These are phyloP conservation scores for Valencia hispanica DNA, from an alignment of 2,797 vertebrate species.

Conservation along the genomic window DNA sequence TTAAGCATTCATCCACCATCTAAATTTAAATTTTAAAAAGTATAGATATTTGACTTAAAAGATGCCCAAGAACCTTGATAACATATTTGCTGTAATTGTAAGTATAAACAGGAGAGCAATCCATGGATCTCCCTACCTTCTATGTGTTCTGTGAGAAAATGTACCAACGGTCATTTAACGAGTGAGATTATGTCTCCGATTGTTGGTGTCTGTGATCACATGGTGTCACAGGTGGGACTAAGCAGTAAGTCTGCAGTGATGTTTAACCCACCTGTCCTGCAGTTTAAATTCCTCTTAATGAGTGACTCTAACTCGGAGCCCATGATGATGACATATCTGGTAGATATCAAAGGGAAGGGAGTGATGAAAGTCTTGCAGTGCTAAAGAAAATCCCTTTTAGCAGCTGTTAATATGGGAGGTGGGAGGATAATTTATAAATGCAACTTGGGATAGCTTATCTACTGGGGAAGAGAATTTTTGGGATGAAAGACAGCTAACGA, in stretches of 20 bases:
- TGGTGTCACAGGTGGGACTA: not conserved
- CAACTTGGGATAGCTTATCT: conserved; percentile 27
- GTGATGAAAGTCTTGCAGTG: not conserved
- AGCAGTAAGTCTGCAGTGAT: not conserved
- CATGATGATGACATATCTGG: not conserved
- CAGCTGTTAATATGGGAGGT: conserved; percentile 15
- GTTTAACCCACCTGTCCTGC: conserved; percentile 1
- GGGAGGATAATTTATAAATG: conserved; percentile 20
- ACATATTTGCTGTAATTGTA: not conserved
- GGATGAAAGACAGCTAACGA: conserved; percentile 6
- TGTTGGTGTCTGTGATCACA: not conserved
- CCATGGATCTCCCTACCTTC: not conserved
- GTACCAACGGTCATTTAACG: not conserved
- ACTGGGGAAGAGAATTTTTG: conserved; percentile 31
- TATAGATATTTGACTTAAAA: not conserved
- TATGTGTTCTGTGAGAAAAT: not conserved
- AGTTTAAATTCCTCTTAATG: not conserved
- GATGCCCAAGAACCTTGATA: not conserved
- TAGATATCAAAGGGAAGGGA: not conserved
- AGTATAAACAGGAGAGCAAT: not conserved
- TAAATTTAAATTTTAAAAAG: not conserved
- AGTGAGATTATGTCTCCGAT: too few species aligned
- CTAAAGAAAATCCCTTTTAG: conserved; percentile 26
- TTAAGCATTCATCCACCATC: not conserved
- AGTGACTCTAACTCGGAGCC: conserved; percentile 9